Base-by-base conservation (phyloP, 2,888 invertebrate genomes). In the Lagria hirta region DNA sequence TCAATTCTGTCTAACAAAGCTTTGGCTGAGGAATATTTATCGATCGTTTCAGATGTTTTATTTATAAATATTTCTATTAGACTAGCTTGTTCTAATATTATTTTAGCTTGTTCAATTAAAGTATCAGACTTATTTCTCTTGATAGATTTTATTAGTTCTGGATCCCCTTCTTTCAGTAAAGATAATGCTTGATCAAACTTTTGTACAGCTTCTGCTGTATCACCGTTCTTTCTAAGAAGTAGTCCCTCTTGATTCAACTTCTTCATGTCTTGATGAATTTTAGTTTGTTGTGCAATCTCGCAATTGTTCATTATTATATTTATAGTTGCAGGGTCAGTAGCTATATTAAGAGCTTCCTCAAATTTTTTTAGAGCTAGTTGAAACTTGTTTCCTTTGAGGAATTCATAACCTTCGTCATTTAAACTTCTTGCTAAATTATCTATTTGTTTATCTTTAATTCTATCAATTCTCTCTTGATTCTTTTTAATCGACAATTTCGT, bases 161-260 rank as follows among this genome's bases (percentile, higher is more conserved):
- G 4, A 15, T n/a, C n/a, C n/a, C n/a, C n/a, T n/a, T n/a, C n/a
- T n/a, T n/a, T n/a, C n/a, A n/a, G n/a, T n/a, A n/a, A n/a, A n/a
- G n/a, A n/a, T n/a, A 38, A 12, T 4, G 30, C 38, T 11, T 29
- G 23, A 15, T 38, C 38, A 10, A 38, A 38, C 7, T 38, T 38
- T 1, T n/a, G 7, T 2, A 30, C 10, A 4, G 38, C 38, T 5
- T 22, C 16, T n/a, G 29, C 23, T 12, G 16, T 29, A 3, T 30
- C n/a, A n/a, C 24, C 14, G 12, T 11, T 21, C 5, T 10, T 13
- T n/a, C n/a, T 15, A 18, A 38, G 13, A 3, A 16, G 14, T 11
- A 38, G 22, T 4, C 38, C 38, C 13, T 29, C 29, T 22, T 38
- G 38, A 24, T 38, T 38, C 3, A 38, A 13, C 8, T 38, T 38